Conservation (phyloP, 2,888 invertebrate genomes). For the Drosophila robusta region DNA sequence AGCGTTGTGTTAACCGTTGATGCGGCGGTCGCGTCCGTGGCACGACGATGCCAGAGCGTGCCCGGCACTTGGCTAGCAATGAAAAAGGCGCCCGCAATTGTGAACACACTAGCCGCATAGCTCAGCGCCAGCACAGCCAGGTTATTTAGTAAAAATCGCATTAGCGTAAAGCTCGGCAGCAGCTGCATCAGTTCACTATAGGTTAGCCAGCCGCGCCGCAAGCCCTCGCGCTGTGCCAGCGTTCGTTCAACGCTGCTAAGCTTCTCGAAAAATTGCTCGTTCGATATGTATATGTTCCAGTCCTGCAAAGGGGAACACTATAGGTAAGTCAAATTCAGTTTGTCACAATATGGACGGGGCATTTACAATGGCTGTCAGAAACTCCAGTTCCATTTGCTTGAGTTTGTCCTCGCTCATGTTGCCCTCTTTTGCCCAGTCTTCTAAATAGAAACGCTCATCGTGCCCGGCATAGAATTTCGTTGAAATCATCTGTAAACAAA, state of each 20-base stretch:
- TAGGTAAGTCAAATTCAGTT: neutral
- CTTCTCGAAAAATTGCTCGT: slow-evolving; percentile 90
- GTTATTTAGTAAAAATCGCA: slow-evolving; percentile 82
- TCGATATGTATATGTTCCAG: slow-evolving; percentile 94
- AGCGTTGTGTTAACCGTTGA: slow-evolving; percentile 23
- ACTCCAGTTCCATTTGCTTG: slow-evolving; percentile 93
- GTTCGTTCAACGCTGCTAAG: slow-evolving; percentile 89
- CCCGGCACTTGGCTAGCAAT: slow-evolving; percentile 86
- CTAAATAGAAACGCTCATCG: slow-evolving; percentile 93
- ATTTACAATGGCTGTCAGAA: slow-evolving; percentile 95
- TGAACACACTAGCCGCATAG: slow-evolving; percentile 84
- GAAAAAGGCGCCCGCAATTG: slow-evolving; percentile 85
- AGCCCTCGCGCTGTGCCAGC: slow-evolving; percentile 91
- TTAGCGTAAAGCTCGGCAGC: slow-evolving; percentile 83
- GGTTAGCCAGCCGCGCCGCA: slow-evolving; percentile 91
- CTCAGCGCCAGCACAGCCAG: slow-evolving; percentile 83
- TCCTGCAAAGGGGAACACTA: slow-evolving; percentile 85
- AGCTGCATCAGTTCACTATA: slow-evolving; percentile 90
- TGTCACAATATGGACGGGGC: neutral
- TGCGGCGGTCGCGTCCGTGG: slow-evolving; percentile 17
- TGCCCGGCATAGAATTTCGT: slow-evolving; percentile 98
- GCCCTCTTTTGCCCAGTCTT: slow-evolving; percentile 96
- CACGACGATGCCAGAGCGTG: slow-evolving; percentile 82
- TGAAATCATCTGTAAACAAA: slow-evolving; percentile 92
- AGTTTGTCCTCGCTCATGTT: slow-evolving; percentile 90